Evolutionary conservation across 2,888 invertebrate species (phyloP), one percentile per base, ranked within the genome.

Genomic region (Latrodectus elegans): DNA sequence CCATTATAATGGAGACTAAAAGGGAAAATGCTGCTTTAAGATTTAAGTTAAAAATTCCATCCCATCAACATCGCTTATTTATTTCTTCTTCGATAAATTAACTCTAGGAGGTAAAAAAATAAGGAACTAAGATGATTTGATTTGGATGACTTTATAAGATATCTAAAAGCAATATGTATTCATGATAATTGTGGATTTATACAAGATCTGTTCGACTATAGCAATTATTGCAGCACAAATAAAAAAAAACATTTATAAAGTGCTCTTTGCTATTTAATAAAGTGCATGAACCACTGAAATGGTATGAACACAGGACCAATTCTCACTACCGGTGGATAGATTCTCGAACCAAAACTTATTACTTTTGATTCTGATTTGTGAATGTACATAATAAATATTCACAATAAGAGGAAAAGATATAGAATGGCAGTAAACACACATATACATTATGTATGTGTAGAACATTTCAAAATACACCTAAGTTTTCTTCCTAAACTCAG

Each of bases 351-450:
- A 79, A 70, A 82, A 60, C 73, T 75, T 60, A 15, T 15, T 53
- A 64, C 49, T 88, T 88, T 88, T 88, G 88, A 88, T 88, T 88
- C 88, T 78, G 72, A 38, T 64, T 83, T 88, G 68, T 51, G 73
- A 71, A 75, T 84, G 78, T 84, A 79, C 76, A 81, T 74, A 88
- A 88, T 88, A 88, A 84, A 88, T 84, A 88, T 81, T 70, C 75
- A 88, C 88, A 88, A 73, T 71, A 84, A 84, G 83, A 82, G 76
- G 67, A 64, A 65, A 82, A 75, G 75, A 75, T 84, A 78, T 74
- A 80, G 73, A 88, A 88, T 88, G 84, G 88, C 88, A 88, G 88
- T 88, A 88, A 84, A 72, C 73, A 80, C 79, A 79, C 82, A 87
- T 87, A 73, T 79, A 49, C 55, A 15, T 60, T 68, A 88, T 79